phyloP scores from a whole-genome alignment of 2,113 vertebrate species.

The Nothocercus julius region DNA sequence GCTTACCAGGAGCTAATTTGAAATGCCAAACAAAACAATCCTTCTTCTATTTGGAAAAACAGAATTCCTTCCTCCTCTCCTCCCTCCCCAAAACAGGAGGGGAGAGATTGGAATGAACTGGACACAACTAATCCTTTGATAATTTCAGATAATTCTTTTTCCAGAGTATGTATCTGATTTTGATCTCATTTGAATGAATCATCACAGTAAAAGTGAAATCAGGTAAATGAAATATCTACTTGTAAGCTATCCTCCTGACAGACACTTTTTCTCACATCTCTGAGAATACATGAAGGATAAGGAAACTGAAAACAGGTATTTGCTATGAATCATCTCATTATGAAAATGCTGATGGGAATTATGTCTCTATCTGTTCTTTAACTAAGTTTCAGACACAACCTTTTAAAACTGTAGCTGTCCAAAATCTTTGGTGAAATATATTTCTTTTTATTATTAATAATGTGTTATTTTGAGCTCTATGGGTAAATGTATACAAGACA shows the following conservation, averaged over 20 bases:
- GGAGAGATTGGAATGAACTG: neutral
- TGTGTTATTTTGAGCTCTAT: neutral
- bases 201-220: neutral
- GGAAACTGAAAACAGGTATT: neutral
- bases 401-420: neutral
- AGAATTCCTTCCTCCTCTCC: no score
- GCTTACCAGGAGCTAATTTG: neutral
- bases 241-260: neutral
- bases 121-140: neutral
- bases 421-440: neutral
- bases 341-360: neutral
- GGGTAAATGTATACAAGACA: neutral
- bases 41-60: neutral
- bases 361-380: neutral
- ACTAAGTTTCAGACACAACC: neutral
- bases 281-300: neutral
- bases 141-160: neutral
- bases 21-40: neutral
- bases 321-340: neutral
- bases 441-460: neutral
- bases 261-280: neutral
- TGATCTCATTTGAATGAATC: neutral
- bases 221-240: neutral
- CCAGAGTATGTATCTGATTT: neutral
- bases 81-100: neutral